These are phyloP conservation scores for Spheniscus humboldti DNA, from an alignment of 2,797 vertebrate genomes.

Conservation along the genomic window DNA sequence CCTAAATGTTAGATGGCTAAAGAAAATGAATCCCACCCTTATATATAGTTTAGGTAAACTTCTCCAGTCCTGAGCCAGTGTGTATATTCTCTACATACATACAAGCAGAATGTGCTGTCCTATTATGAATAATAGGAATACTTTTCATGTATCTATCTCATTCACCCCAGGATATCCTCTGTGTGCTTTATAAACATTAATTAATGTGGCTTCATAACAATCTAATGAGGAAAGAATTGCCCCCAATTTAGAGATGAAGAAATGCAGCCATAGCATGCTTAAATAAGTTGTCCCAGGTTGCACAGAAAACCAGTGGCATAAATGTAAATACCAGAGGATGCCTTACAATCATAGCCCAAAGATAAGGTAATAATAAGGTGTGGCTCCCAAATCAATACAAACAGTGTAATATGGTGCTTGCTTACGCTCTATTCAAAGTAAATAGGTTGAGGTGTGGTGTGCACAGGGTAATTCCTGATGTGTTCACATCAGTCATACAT, in stretches of 20 bases:
- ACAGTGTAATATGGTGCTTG: not conserved
- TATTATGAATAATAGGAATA: not conserved
- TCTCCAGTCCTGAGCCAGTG: not conserved
- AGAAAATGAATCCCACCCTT: not conserved
- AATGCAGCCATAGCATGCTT: not conserved
- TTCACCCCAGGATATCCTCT: not conserved
- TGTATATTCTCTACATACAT: not conserved
- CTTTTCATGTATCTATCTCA: not conserved
- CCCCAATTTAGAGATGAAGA: constrained; percentile 18
- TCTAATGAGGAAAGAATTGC: not conserved
- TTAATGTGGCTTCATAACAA: constrained; percentile 19
- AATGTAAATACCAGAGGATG: not conserved
- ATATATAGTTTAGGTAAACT: not conserved
- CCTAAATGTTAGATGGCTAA: not conserved
- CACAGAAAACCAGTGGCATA: not conserved
- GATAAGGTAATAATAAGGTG: constrained; percentile 57
- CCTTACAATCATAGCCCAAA: constrained; percentile 38
- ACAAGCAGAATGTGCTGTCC: not conserved
- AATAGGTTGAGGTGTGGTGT: constrained; percentile 40
- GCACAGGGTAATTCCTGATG: not conserved
- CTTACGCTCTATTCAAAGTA: not conserved
- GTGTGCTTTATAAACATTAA: constrained; percentile 2
- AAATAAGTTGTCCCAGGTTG: not conserved
- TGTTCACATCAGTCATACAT: not conserved
- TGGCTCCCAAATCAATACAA: constrained; percentile 5